Conservation (phyloP, 1,140 invertebrate species). For the Scaptomyza montana region DNA sequence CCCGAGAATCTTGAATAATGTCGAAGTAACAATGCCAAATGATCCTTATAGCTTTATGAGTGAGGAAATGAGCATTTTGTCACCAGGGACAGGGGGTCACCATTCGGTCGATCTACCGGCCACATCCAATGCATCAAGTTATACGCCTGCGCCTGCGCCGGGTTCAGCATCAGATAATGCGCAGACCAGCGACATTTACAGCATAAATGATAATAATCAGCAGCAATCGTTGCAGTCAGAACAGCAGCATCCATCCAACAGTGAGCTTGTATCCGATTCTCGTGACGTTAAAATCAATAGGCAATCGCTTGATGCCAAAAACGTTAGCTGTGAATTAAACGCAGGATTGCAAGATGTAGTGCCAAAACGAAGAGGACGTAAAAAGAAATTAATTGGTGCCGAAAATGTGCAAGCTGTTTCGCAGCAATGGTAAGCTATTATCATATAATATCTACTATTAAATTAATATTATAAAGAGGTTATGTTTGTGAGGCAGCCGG, state of each 20-base stretch:
- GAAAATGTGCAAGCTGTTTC: constrained; percentile 22
- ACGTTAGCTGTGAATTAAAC: not conserved
- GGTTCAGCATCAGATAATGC: constrained; percentile 10
- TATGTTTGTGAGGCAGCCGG: no score
- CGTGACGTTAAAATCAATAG: constrained; percentile 2
- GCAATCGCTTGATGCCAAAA: constrained; percentile 16
- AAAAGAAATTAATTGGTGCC: constrained; percentile 50
- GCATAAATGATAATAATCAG: constrained; percentile 15
- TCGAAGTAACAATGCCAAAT: constrained; percentile 30
- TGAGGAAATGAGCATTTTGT: constrained; percentile 55
- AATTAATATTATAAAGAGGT: no score
- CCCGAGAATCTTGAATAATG: constrained; percentile 21
- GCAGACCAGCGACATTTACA: constrained; percentile 22
- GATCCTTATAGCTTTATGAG: constrained; percentile 61
- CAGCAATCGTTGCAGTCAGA: constrained; percentile 3
- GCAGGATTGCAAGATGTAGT: not conserved
- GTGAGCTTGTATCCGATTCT: not conserved
- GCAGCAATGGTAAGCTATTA: constrained; percentile 43
- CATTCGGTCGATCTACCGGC: constrained; percentile 12
- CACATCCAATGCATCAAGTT: constrained; percentile 15
- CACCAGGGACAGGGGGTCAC: constrained; percentile 22
- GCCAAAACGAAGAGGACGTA: constrained; percentile 63
- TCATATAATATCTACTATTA: no score
- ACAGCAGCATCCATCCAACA: not conserved
- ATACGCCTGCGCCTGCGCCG: constrained; percentile 20